Evolutionary conservation across 2,797 vertebrate genomes (phyloP), one percentile per base, ranked within the genome.

Genomic region (Danio albolineatus): DNA sequence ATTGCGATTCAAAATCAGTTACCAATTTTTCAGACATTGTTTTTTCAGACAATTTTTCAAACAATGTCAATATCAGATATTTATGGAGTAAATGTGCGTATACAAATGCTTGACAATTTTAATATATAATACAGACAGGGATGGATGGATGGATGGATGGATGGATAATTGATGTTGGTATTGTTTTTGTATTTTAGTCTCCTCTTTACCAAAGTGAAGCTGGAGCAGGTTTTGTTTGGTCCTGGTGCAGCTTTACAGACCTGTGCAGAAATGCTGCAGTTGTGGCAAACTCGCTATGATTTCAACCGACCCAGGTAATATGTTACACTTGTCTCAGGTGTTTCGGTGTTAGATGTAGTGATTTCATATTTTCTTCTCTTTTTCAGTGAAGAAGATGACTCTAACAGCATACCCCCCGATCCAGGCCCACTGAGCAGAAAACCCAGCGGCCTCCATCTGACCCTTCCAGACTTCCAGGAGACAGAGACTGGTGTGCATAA

Each of bases 191-290:
- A 49, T 80, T 51, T 7, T 87, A 99, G 98, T 88, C 91, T 99
- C 88, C 91, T 98, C 85, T 97, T 98, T 89, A 98, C 97, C 65
- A 99, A 98, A 91, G 95, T 96, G 75, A 99, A 97, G 91, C 93
- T 99, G 82, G 94, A 98, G 83, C 95, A 96, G 88, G 87, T 89
- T 2, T 89, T 97, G 73, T 93, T 93, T 80, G 96, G 97, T 70
- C 94, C 97, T 0, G 93, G 95, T 80, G 92, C 91, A 62, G 97
- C 97, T 46, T 93, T 99, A 28, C 94, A 95, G 89, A 97, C 96
- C 16, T 99, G 97, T 84, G 93, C 95, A 60, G 95, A 95, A 60
- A 97, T 99, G 97, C 87, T 99, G 87, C 94, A 90, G 16, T 86
- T 94, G 44, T 99, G 97, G 98, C 96, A 98, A 87, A 95, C 89